Conservation (phyloP, 1,140 invertebrate species). For the Nasonia vitripennis region DNA sequence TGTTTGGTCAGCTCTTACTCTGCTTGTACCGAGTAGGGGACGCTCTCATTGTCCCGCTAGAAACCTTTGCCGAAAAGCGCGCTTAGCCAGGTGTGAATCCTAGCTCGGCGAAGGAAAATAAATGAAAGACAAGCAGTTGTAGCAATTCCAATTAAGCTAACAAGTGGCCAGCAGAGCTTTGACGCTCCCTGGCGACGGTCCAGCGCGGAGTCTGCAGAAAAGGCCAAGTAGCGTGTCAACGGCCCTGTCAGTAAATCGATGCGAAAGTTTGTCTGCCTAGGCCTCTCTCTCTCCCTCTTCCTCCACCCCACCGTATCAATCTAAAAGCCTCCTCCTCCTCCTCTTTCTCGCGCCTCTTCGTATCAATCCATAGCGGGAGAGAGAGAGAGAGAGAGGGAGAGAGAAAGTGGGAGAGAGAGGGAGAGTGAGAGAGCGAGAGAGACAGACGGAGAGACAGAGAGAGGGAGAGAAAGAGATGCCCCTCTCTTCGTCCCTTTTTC, state of each 20-base stretch:
- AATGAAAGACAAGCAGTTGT: background rate
- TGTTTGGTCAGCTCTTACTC: too few relatives aligned
- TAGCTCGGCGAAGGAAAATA: background rate
- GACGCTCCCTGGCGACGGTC: background rate
- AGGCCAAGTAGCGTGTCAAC: constrained; percentile 44
- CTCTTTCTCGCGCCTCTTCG: background rate
- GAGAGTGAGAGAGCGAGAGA: background rate
- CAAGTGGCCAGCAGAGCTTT: constrained; percentile 22
- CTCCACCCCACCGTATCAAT: constrained; percentile 41
- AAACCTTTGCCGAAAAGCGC: background rate
- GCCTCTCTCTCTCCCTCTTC: constrained; percentile 51
- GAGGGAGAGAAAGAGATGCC: background rate
- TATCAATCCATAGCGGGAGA: background rate
- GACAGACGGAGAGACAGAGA: background rate
- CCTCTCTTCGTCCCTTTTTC: background rate
- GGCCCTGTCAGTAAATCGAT: constrained; percentile 61
- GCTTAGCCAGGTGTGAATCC: background rate
- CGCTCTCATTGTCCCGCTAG: too few relatives aligned
- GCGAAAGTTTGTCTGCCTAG: constrained; percentile 57
- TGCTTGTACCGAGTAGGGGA: too few relatives aligned
- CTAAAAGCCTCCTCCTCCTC: background rate
- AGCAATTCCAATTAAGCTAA: constrained; percentile 21
- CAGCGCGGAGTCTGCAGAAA: background rate
- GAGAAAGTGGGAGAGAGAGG: background rate
- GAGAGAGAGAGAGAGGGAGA: too few relatives aligned